Evolutionary conservation across 35 echinoderm and acorn worm genomes (phyloP).

Genomic region (Apostichopus japonicus): DNA sequence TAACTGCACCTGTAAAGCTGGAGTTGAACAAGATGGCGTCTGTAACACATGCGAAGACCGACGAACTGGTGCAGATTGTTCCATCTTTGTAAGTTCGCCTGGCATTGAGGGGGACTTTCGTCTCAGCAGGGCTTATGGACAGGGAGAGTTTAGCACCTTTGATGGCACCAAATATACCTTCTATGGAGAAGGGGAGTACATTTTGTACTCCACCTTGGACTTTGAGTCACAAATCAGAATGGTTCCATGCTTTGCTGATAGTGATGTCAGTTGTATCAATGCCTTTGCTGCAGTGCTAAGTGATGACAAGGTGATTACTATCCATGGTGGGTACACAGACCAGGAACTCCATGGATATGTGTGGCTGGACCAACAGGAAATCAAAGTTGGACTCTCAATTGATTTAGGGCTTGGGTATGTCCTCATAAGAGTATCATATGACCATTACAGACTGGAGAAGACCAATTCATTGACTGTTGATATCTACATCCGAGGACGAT

Average conservation of each 20-base stretch:
- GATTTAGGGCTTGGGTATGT: slow-evolving; percentile 21
- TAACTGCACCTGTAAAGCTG: slow-evolving; percentile 61
- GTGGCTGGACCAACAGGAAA: slow-evolving; percentile 65
- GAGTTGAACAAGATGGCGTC: slow-evolving; percentile 57
- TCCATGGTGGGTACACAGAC: slow-evolving; percentile 83
- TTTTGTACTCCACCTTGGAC: slow-evolving; percentile 32
- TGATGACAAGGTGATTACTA: slow-evolving; percentile 34
- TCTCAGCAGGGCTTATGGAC: slow-evolving; percentile 67
- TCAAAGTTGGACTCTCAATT: not conserved
- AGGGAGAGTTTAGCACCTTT: slow-evolving; percentile 85
- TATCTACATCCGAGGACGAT: slow-evolving; percentile 68
- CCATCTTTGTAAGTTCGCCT: slow-evolving; percentile 46
- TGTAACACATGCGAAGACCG: slow-evolving; percentile 68
- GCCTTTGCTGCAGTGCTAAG: slow-evolving; percentile 58
- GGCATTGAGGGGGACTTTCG: slow-evolving; percentile 6
- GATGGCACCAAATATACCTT: slow-evolving; percentile 81
- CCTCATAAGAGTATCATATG: slow-evolving; percentile 50
- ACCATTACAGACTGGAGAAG: slow-evolving; percentile 64
- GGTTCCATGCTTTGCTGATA: slow-evolving; percentile 61
- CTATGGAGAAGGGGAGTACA: slow-evolving; percentile 73
- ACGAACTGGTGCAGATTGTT: slow-evolving; percentile 78
- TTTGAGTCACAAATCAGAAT: slow-evolving; percentile 64
- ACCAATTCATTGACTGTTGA: slow-evolving; percentile 32
- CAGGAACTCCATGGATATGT: slow-evolving; percentile 55
- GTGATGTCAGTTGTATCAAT: slow-evolving; percentile 73